phyloP scores from a whole-genome alignment of 2,113 vertebrate genomes.

The Vulpes lagopus region DNA sequence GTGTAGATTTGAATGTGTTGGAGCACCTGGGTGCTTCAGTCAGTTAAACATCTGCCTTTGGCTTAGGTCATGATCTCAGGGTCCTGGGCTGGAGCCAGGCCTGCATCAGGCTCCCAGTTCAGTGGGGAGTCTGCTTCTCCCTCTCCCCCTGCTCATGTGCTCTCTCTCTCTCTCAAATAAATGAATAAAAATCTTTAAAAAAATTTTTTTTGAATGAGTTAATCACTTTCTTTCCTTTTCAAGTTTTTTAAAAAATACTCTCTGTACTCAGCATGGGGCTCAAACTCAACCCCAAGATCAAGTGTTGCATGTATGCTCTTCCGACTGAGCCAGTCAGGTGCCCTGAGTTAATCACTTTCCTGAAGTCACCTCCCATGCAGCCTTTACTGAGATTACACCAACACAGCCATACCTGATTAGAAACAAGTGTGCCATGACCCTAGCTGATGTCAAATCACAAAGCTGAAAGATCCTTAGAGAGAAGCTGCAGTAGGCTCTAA shows the following conservation, averaged over 20 bases:
- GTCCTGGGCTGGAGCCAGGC: too few species aligned
- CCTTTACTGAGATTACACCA: neutral
- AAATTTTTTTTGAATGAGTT: neutral
- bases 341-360: neutral
- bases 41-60: too few species aligned
- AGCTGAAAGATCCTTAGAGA: constrained; percentile 28
- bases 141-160: too few species aligned
- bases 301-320: neutral
- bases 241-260: neutral
- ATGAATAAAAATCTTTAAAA: too few species aligned
- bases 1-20: too few species aligned
- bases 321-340: neutral
- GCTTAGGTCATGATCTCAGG: too few species aligned
- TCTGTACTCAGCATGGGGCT: neutral
- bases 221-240: neutral
- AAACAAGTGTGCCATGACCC: neutral
- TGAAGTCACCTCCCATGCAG: neutral
- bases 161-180: too few species aligned
- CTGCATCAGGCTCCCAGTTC: too few species aligned
- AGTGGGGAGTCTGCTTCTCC: too few species aligned
- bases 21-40: too few species aligned
- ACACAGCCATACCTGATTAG: neutral
- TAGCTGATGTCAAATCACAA: neutral
- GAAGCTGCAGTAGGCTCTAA: constrained; percentile 8
- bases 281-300: neutral